Evolutionary conservation across 2,888 invertebrate species (phyloP).

Genomic region (Cylindroiulus punctatus): DNA sequence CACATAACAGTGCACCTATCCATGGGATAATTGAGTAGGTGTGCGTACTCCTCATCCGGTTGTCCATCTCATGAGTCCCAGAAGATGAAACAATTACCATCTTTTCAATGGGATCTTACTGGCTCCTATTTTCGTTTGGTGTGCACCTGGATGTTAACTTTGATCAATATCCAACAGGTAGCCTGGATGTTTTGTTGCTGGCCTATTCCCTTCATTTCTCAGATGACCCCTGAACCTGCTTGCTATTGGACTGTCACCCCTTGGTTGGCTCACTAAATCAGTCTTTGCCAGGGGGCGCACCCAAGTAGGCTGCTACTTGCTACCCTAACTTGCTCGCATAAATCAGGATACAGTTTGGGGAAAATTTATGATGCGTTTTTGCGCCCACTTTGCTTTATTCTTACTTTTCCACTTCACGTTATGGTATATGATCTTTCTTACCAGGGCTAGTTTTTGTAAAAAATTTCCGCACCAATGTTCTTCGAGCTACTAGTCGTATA

Average conservation of each 20-base stretch:
- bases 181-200: background rate
- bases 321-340: constrained; percentile 17
- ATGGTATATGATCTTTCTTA: background rate
- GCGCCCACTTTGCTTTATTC: background rate
- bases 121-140: background rate
- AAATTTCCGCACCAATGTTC: background rate
- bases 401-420: background rate
- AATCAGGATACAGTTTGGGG: constrained; percentile 21
- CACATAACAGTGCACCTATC: constrained; percentile 5
- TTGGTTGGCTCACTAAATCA: constrained; percentile 19
- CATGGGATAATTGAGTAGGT: constrained; percentile 27
- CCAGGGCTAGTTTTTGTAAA: background rate
- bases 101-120: background rate
- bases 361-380: constrained; percentile 34
- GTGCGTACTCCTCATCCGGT: background rate
- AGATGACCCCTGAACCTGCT: background rate
- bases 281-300: constrained; percentile 39
- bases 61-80: background rate
- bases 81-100: background rate
- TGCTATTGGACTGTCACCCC: constrained; percentile 26
- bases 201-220: background rate
- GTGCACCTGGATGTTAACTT: background rate
- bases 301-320: background rate
- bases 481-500: background rate
- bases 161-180: background rate